These are phyloP conservation scores for Calonectris borealis DNA, from an alignment of 2,113 vertebrate genomes.

Conservation along the genomic window DNA sequence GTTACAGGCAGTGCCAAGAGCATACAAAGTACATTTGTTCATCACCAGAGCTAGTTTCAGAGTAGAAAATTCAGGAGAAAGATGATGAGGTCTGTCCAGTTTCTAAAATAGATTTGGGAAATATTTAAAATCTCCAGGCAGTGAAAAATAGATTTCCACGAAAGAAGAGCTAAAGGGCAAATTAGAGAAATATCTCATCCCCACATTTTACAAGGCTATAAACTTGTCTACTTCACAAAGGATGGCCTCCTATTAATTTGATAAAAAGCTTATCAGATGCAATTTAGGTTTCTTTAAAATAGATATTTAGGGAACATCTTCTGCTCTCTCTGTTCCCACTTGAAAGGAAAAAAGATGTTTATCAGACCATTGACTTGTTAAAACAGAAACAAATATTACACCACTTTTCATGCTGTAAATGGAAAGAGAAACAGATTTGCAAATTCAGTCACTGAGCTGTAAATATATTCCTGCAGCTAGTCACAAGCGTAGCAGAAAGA, in stretches of 20 bases:
- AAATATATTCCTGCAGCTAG: slow-evolving; percentile 32
- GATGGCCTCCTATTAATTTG: slow-evolving; percentile 22
- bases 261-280: neutral
- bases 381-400: slow-evolving; percentile 41
- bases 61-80: slow-evolving; percentile 44
- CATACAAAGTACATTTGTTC: slow-evolving; percentile 58
- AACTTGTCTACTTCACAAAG: neutral
- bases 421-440: slow-evolving; percentile 14
- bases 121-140: slow-evolving; percentile 2
- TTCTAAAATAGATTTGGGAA: slow-evolving; percentile 42
- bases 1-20: slow-evolving; percentile 46
- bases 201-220: neutral
- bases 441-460: slow-evolving; percentile 20
- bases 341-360: slow-evolving; percentile 26
- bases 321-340: neutral
- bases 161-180: slow-evolving; percentile 41
- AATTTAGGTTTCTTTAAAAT: slow-evolving; percentile 7
- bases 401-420: neutral
- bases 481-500: neutral
- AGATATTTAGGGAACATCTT: slow-evolving; percentile 7
- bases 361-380: neutral
- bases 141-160: slow-evolving; percentile 22
- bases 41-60: slow-evolving; percentile 33
- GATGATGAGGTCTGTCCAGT: slow-evolving; percentile 37
- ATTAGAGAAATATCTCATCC: slow-evolving; percentile 25